A percentile compares a stretch with the other conserved stretches of the same genome.
Conservation (phyloP, 2,888 invertebrate genomes). For the Zaprionus obscuricornis region DNA sequence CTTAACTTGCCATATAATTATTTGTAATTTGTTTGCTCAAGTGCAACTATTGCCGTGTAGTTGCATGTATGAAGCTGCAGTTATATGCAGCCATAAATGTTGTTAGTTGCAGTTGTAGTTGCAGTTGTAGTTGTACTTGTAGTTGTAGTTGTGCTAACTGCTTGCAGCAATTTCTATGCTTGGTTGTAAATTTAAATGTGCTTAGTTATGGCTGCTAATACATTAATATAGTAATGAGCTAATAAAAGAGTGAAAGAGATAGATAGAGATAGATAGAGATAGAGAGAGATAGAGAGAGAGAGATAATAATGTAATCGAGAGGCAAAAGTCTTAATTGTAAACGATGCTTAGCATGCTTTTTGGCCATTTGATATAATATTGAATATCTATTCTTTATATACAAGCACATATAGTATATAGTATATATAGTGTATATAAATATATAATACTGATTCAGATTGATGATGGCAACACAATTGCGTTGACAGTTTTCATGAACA, state of each 20-base stretch:
- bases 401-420: no score
- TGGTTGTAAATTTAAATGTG: constrained; percentile 44
- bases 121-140: constrained; percentile 14
- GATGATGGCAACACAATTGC: constrained; percentile 52
- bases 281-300: constrained; percentile 21
- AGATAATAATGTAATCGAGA: constrained; percentile 19
- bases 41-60: constrained; percentile 37
- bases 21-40: constrained; percentile 73
- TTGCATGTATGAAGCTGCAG: constrained; percentile 20
- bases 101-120: constrained; percentile 21
- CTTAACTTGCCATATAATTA: constrained; percentile 57
- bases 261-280: no score
- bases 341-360: constrained; percentile 42
- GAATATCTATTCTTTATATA: not conserved
- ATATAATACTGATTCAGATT: constrained; percentile 63
- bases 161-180: constrained; percentile 19
- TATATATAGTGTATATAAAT: no score
- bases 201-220: constrained; percentile 48
- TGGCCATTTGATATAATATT: constrained; percentile 24
- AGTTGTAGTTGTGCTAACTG: constrained; percentile 8
- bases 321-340: constrained; percentile 38
- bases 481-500: constrained; percentile 43
- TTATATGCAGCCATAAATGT: constrained; percentile 13
- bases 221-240: no score
- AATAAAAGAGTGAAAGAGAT: no score